Evolutionary conservation across 2,888 invertebrate genomes (phyloP).

Genomic region (Rhodophaea formosa): DNA sequence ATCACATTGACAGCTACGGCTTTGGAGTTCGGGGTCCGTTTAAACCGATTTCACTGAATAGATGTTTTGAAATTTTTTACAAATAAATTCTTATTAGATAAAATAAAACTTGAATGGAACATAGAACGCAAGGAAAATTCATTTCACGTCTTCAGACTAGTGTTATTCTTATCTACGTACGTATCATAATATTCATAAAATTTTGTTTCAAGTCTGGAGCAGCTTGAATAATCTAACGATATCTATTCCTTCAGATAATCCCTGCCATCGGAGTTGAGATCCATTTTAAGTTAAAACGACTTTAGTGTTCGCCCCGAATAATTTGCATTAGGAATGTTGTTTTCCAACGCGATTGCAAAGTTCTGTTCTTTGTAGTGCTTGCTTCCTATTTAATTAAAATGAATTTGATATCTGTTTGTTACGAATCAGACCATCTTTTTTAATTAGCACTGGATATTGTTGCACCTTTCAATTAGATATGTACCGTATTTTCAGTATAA

Average conservation of each 20-base stretch:
- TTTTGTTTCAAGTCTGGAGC: neutral
- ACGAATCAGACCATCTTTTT: neutral
- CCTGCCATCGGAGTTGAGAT: constrained; percentile 9
- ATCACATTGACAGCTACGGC: too few relatives aligned
- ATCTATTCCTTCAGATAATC: constrained; percentile 16
- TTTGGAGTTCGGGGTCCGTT: too few relatives aligned
- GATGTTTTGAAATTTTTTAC: too few relatives aligned
- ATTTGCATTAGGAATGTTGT: constrained; percentile 18
- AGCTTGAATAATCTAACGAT: constrained; percentile 6
- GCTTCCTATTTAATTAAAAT: constrained; percentile 11
- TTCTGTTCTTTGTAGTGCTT: constrained; percentile 10
- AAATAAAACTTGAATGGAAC: too few relatives aligned
- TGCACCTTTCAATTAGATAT: neutral
- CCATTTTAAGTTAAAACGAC: constrained; percentile 19
- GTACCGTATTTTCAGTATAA: neutral
- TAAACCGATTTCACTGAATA: too few relatives aligned
- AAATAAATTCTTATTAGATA: too few relatives aligned
- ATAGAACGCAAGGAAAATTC: too few relatives aligned
- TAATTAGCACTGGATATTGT: neutral
- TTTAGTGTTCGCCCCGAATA: constrained; percentile 17
- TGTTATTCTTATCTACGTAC: neutral
- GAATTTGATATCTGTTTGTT: neutral
- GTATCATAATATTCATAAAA: neutral
- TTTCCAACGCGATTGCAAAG: constrained; percentile 12
- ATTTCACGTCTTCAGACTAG: too few relatives aligned